These are phyloP conservation scores for Arrhamphus sclerolepis DNA, from an alignment of 2,797 vertebrate genomes.

Conservation along the genomic window DNA sequence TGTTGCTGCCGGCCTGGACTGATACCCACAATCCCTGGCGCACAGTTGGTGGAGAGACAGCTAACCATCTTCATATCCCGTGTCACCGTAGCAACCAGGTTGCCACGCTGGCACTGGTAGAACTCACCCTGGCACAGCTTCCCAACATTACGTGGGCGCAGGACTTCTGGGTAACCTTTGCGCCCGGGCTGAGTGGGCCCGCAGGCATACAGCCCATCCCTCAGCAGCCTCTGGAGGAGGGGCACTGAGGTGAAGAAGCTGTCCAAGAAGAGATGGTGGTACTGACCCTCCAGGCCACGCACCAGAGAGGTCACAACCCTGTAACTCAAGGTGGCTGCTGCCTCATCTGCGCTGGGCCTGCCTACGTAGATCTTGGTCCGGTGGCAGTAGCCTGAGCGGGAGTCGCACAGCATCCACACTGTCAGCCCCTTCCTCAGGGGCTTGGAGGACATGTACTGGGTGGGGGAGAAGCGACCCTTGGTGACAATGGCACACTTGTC, in stretches of 20 bases:
- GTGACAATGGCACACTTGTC: slow-evolving; percentile 80
- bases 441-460: slow-evolving; percentile 84
- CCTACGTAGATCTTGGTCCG: slow-evolving; percentile 81
- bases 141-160: slow-evolving; percentile 81
- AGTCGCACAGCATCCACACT: slow-evolving; percentile 87
- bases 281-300: slow-evolving; percentile 81
- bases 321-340: slow-evolving; percentile 63
- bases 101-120: slow-evolving; percentile 85
- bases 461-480: slow-evolving; percentile 81
- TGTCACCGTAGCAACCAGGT: slow-evolving; percentile 83
- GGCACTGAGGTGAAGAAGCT: slow-evolving; percentile 85
- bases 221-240: slow-evolving; percentile 81
- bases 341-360: slow-evolving; percentile 71
- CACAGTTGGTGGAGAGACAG: slow-evolving; percentile 84
- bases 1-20: slow-evolving; percentile 75
- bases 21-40: slow-evolving; percentile 85
- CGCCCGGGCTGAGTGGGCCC: slow-evolving; percentile 81
- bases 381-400: slow-evolving; percentile 86
- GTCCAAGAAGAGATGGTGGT: slow-evolving; percentile 86
- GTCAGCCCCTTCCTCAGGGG: slow-evolving; percentile 84
- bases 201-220: slow-evolving; percentile 80
- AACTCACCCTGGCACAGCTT: slow-evolving; percentile 83
- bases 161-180: slow-evolving; percentile 81
- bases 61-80: slow-evolving; percentile 80
- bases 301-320: slow-evolving; percentile 80